These are phyloP conservation scores for Pygoscelis adeliae DNA, from an alignment of 2,113 vertebrate genomes.

Conservation along the genomic window DNA sequence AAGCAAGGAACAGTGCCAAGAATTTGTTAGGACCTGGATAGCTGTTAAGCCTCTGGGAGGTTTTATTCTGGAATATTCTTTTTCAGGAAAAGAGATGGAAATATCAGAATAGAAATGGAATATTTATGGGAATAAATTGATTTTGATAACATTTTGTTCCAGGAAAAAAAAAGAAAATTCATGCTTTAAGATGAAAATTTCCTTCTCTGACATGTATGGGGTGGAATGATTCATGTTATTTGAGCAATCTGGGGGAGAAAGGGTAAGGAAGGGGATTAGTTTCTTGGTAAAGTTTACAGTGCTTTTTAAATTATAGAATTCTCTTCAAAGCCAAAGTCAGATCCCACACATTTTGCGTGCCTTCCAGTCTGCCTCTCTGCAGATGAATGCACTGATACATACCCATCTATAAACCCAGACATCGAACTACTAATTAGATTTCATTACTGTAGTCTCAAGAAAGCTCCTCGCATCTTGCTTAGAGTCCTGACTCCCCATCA, in stretches of 20 bases:
- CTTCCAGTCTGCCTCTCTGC: neutral
- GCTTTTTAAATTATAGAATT: neutral
- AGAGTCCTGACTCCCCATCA: neutral
- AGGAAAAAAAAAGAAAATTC: neutral
- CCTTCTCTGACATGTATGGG: neutral
- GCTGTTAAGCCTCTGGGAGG: neutral
- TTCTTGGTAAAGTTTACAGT: neutral
- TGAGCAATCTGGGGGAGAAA: neutral
- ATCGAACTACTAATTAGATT: neutral
- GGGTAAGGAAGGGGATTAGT: neutral
- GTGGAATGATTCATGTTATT: conserved; percentile 8
- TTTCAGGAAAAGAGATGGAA: neutral
- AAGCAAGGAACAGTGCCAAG: neutral
- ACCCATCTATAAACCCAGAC: neutral
- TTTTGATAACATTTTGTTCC: neutral
- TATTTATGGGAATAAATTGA: neutral
- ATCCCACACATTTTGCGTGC: neutral
- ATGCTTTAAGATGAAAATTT: neutral
- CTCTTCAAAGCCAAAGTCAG: neutral
- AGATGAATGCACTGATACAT: neutral
- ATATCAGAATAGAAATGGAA: no score
- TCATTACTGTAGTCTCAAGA: neutral
- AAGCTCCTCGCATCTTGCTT: neutral
- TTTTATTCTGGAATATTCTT: neutral
- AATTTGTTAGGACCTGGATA: no score